A percentile compares a stretch with the other conserved stretches of the same genome.
Evolutionary conservation across 2,113 vertebrate species (phyloP).

Genomic region (Alligator mississippiensis): DNA sequence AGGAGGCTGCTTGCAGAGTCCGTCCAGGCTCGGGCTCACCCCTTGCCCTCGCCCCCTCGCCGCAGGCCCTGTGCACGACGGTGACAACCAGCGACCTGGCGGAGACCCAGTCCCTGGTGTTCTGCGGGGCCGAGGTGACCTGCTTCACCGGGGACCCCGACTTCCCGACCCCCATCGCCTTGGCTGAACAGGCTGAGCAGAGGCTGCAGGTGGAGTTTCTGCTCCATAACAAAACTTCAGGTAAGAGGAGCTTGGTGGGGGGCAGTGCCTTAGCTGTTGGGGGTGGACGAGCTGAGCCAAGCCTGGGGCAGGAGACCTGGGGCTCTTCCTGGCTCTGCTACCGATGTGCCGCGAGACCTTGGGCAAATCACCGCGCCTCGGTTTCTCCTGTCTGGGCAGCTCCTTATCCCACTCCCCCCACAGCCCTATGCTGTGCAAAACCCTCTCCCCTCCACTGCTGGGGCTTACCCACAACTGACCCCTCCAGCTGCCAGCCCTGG

Average conservation of each 20-base stretch:
- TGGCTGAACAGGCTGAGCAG: constrained; percentile 86
- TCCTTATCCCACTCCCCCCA: background rate
- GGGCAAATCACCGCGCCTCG: background rate
- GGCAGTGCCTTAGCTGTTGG: background rate
- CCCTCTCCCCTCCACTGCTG: too few species aligned
- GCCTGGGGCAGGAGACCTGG: background rate
- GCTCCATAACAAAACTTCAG: constrained; percentile 88
- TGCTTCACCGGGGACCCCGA: constrained; percentile 84
- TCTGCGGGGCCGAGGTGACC: constrained; percentile 91
- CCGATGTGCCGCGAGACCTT: too few species aligned
- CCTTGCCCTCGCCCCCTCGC: background rate
- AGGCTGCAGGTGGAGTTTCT: constrained; percentile 91
- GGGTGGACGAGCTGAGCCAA: background rate
- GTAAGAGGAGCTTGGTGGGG: constrained; percentile 64
- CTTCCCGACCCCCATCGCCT: constrained; percentile 79
- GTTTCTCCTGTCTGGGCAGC: background rate
- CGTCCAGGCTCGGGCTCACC: background rate
- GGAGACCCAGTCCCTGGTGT: constrained; percentile 91
- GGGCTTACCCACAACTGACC: background rate
- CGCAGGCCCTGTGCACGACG: constrained; percentile 89
- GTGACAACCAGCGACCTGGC: constrained; percentile 92
- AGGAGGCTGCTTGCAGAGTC: too few species aligned
- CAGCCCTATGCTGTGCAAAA: background rate
- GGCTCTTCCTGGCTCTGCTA: background rate
- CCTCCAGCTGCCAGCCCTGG: too few species aligned